A percentile compares a stretch with the other conserved stretches of the same genome.
These are phyloP conservation scores for Dysmachus trigonus DNA, from an alignment of 2,888 invertebrate species.

Conservation along the genomic window DNA sequence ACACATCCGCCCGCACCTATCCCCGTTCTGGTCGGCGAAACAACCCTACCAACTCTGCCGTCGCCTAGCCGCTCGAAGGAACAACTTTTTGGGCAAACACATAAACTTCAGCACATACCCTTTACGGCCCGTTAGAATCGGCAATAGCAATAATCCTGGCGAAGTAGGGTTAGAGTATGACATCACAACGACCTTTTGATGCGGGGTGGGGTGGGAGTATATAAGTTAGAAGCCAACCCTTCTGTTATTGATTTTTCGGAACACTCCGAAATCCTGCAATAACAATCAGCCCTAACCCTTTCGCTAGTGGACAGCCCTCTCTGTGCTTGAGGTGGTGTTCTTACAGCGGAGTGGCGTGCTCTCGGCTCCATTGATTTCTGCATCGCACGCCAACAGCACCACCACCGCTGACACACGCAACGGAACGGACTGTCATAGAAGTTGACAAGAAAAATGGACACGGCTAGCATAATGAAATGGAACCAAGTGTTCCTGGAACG, in stretches of 20 bases:
- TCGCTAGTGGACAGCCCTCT: background rate
- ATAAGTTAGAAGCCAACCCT: conserved; percentile 22
- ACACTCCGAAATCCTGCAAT: background rate
- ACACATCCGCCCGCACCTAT: background rate
- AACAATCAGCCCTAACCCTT: conserved; percentile 19
- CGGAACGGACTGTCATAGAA: conserved; percentile 12
- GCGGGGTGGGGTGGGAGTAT: background rate
- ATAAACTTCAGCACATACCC: conserved; percentile 27
- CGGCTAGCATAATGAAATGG: background rate
- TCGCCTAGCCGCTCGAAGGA: background rate
- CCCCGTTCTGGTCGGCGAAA: background rate
- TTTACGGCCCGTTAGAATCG: conserved; percentile 21
- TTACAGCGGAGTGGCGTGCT: background rate
- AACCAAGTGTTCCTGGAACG: background rate
- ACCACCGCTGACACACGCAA: background rate
- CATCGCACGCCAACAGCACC: background rate
- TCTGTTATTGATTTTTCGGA: conserved; percentile 26
- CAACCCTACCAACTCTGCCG: background rate
- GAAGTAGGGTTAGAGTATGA: conserved; percentile 27
- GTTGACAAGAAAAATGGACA: conserved; percentile 22
- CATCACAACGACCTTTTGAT: conserved; percentile 35
- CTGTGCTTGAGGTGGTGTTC: background rate
- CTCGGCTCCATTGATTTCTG: conserved; percentile 26
- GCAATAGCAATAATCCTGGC: conserved; percentile 37
- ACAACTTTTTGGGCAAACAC: conserved; percentile 23